Conservation (phyloP, 2,797 vertebrate genomes). For the Schizothorax lantsangensis region DNA sequence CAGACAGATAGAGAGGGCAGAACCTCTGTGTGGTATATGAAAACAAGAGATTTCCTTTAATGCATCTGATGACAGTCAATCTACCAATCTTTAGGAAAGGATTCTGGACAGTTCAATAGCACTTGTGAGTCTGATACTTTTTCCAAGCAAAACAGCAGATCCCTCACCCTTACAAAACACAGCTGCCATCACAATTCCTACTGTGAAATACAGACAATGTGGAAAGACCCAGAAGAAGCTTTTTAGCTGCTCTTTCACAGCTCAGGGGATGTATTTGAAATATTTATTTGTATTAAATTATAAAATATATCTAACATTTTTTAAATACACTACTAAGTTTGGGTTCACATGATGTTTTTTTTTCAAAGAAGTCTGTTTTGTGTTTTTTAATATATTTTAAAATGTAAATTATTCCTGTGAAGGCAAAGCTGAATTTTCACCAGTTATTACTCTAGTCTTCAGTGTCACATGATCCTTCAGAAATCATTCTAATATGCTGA, state of each 20-base stretch:
- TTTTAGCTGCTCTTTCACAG: background rate
- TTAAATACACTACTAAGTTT: background rate
- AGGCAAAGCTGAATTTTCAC: background rate
- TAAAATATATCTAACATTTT: background rate
- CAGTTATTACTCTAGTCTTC: background rate
- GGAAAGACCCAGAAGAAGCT: background rate
- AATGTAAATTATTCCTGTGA: background rate
- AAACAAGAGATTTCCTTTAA: constrained; percentile 34
- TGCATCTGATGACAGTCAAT: background rate
- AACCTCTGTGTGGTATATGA: constrained; percentile 20
- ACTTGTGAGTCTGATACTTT: background rate
- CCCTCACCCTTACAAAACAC: constrained; percentile 26
- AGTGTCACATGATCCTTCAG: background rate
- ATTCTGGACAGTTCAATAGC: background rate
- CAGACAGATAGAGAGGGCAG: constrained; percentile 24
- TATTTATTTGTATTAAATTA: background rate
- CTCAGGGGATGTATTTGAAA: background rate
- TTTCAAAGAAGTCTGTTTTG: background rate
- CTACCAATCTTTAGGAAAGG: background rate
- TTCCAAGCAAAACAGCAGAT: constrained; percentile 6
- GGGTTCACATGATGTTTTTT: background rate
- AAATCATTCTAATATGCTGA: constrained; percentile 5
- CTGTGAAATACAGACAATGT: background rate
- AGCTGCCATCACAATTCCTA: constrained; percentile 35
- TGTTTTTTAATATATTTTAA: background rate